Percentiles rank a stretch among this genome's conserved stretches.
These are phyloP conservation scores for Montipora efflorescens DNA, from an alignment of 64 coral and sea anemone genomes.

Conservation along the genomic window DNA sequence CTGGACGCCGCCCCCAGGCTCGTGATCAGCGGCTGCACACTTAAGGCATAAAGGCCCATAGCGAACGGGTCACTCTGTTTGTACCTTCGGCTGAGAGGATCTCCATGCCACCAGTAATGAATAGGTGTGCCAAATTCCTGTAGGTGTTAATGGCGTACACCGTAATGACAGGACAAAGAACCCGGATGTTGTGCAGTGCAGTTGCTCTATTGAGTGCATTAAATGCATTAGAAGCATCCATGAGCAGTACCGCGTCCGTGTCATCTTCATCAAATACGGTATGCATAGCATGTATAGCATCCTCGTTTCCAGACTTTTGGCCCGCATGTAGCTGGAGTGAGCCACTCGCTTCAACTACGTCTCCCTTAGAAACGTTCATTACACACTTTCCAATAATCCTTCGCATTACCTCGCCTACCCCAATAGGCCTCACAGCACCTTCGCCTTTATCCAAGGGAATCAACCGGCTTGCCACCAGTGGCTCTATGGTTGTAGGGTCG, in stretches of 20 bases:
- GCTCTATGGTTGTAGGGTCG: background rate
- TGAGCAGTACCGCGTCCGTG: background rate
- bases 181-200: conserved; percentile 1
- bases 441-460: too few species aligned
- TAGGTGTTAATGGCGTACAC: conserved; percentile 15
- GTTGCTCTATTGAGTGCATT: conserved; percentile 58
- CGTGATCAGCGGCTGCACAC: conserved; percentile 33
- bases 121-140: conserved; percentile 24
- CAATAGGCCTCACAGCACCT: too few species aligned
- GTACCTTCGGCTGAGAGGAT: conserved; percentile 22
- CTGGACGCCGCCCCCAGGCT: conserved; percentile 12
- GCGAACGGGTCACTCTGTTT: background rate
- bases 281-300: background rate
- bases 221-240: background rate
- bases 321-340: conserved; percentile 40
- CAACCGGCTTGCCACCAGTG: too few species aligned
- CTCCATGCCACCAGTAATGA: conserved; percentile 37
- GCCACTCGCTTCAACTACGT: conserved; percentile 28
- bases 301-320: conserved; percentile 56
- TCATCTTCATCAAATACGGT: too few species aligned
- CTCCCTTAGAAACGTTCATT: conserved; percentile 21
- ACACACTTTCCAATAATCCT: too few species aligned
- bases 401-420: too few species aligned
- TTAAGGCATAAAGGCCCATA: conserved; percentile 59
- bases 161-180: background rate